phyloP scores from a whole-genome alignment of 1,140 invertebrate species.

The Bombus pascuorum region DNA sequence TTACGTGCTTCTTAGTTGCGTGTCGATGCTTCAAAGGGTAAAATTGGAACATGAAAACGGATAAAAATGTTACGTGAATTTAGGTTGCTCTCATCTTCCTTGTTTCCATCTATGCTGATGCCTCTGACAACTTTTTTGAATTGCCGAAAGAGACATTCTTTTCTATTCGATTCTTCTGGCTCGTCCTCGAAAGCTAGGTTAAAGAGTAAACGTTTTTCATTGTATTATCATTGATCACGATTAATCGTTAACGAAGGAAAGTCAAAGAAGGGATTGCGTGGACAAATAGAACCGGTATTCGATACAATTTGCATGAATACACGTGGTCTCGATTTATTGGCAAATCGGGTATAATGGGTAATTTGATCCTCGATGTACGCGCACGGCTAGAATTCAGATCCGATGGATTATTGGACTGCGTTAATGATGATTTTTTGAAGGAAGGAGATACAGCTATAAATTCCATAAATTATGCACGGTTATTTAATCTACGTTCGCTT shows the following conservation, averaged over 20 bases:
- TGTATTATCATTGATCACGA: no score
- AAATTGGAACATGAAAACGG: conserved; percentile 28
- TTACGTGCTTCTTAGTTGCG: conserved; percentile 14
- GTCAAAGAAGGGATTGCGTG: not conserved
- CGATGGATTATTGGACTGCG: conserved; percentile 41
- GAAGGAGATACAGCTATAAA: not conserved
- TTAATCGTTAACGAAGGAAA: conserved; percentile 3
- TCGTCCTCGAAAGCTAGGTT: not conserved
- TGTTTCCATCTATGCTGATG: not conserved
- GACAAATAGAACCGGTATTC: not conserved
- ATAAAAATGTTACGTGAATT: conserved; percentile 16
- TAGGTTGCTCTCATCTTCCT: not conserved
- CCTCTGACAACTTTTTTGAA: not conserved
- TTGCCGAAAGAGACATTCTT: not conserved
- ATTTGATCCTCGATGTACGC: conserved; percentile 72
- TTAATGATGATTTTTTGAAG: conserved; percentile 42
- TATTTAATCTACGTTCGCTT: not conserved
- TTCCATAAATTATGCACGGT: not conserved
- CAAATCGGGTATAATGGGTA: conserved; percentile 72
- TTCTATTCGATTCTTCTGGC: not conserved
- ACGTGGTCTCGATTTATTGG: conserved; percentile 55
- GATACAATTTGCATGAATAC: conserved; percentile 22
- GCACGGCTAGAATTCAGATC: conserved; percentile 38
- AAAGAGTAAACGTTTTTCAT: not conserved
- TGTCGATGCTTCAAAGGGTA: conserved; percentile 9